Percentiles rank a stretch among this genome's conserved stretches.
Evolutionary conservation across 2,797 vertebrate genomes (phyloP).

Genomic region (Sebastes nivosus): DNA sequence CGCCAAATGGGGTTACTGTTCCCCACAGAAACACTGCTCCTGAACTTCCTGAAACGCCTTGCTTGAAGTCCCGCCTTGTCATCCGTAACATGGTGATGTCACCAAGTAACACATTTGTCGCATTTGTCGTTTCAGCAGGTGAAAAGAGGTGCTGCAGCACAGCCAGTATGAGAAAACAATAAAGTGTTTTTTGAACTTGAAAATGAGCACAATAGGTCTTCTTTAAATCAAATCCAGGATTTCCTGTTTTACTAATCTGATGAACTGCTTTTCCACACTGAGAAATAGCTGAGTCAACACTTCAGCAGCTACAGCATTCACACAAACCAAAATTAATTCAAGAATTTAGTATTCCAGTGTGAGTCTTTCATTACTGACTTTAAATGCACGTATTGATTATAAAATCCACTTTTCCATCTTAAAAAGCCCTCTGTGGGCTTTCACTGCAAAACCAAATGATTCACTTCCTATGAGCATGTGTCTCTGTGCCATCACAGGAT

Average conservation of each 20-base stretch:
- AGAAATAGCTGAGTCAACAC: background rate
- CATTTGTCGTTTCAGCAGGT: too few relatives aligned
- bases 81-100: too few relatives aligned
- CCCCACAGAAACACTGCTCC: too few relatives aligned
- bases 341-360: background rate
- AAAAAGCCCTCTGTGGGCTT: background rate
- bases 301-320: background rate
- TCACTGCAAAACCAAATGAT: background rate
- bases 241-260: background rate
- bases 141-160: too few relatives aligned
- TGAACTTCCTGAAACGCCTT: too few relatives aligned
- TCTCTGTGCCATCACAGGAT: background rate
- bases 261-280: background rate
- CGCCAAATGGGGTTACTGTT: too few relatives aligned
- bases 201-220: too few relatives aligned
- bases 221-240: slow-evolving; percentile 11
- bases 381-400: background rate
- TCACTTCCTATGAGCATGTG: background rate
- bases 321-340: background rate
- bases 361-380: background rate
- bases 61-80: too few relatives aligned
- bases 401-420: background rate
- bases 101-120: too few relatives aligned
- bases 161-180: too few relatives aligned
- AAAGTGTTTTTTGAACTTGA: too few relatives aligned